Evolutionary conservation across 2,888 invertebrate species (phyloP), one percentile per base, ranked within the genome.

Genomic region (Pecten maximus): DNA sequence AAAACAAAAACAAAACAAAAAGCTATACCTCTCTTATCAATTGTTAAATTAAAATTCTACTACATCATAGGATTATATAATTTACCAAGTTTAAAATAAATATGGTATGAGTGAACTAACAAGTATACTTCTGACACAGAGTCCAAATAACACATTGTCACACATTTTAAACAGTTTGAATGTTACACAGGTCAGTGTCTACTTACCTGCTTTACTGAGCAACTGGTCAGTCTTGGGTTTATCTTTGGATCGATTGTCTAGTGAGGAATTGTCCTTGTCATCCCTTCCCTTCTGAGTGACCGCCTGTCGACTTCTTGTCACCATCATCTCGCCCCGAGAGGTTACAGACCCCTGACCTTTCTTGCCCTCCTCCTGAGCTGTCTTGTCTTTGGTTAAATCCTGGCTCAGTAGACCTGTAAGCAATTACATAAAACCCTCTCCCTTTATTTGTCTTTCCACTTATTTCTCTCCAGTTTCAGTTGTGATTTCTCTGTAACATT

Each of bases 261-360:
- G 89, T 60, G 88, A 90, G 4, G 88, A 87, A 35, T 87, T 93
- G 40, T 93, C 92, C 35, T 39, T 86, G 87, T 92, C 92, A 40
- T 86, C 91, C 15, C 40, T 90, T 2, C n/a, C 87, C 44, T 89
- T 89, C 39, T 54, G 74, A 74, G 6, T 74, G 74, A 74, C 74
- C 8, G 50, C 40, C 39, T 35, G 50, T 28, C 89, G 60, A 48
- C 89, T 91, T 28, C 89, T 23, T 16, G 86, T 89, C 35, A 87
- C 89, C 87, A 94, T 94, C 92, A 94, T 93, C 87, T 94, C 92
- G n/a, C 93, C 92, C 28, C 94, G 90, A 44, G 94, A 93, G 19
- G 88, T 90, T 2, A 91, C 48, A 48, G 91, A 89, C 40, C 89
- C 89, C 19, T 87, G 54, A 35, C 50, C 88, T 35, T 40, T 88